phyloP scores from a whole-genome alignment of 1,140 invertebrate species.

The Drosophila bocqueti region DNA sequence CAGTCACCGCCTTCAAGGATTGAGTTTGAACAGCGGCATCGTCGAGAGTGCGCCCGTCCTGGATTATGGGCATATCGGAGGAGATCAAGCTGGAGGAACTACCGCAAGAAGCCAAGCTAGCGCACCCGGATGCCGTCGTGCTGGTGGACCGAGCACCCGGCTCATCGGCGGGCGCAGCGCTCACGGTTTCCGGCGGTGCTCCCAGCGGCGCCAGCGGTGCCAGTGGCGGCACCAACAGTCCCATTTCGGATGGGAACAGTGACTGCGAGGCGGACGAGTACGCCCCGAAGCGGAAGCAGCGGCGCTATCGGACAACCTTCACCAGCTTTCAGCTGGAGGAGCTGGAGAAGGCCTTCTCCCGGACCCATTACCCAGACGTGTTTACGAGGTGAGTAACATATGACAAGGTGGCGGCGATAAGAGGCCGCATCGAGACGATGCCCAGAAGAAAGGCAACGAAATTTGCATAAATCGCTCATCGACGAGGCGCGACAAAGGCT shows the following conservation, averaged over 20 bases:
- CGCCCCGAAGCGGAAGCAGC: conserved; percentile 95
- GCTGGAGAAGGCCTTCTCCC: conserved; percentile 98
- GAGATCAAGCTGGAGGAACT: conserved; percentile 86
- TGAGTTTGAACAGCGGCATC: conserved; percentile 4
- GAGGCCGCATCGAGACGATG: conserved; percentile 20
- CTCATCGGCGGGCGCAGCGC: conserved; percentile 57
- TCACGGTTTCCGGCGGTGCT: conserved; percentile 78
- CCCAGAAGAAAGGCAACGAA: conserved; percentile 32
- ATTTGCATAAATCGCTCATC: conserved; percentile 69
- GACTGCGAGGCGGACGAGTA: conserved; percentile 93
- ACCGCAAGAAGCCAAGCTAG: conserved; percentile 86
- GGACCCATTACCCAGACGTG: conserved; percentile 99
- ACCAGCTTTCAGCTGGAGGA: conserved; percentile 98
- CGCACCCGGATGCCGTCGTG: conserved; percentile 78
- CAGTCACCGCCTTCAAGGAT: conserved; percentile 18
- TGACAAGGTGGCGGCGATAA: conserved; percentile 41
- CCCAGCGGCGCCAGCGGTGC: conserved; percentile 75
- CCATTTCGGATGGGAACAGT: conserved; percentile 89
- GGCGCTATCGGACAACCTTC: conserved; percentile 96
- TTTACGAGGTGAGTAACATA: conserved; percentile 93
- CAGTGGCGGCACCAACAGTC: conserved; percentile 86
- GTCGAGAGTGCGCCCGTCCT: conserved; percentile 29
- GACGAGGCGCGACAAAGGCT: conserved; percentile 37
- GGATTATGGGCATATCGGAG: conserved; percentile 88
- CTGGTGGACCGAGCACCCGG: conserved; percentile 65